Base-by-base conservation (phyloP, 1,140 invertebrate species). In the Drosophila asahinai region DNA sequence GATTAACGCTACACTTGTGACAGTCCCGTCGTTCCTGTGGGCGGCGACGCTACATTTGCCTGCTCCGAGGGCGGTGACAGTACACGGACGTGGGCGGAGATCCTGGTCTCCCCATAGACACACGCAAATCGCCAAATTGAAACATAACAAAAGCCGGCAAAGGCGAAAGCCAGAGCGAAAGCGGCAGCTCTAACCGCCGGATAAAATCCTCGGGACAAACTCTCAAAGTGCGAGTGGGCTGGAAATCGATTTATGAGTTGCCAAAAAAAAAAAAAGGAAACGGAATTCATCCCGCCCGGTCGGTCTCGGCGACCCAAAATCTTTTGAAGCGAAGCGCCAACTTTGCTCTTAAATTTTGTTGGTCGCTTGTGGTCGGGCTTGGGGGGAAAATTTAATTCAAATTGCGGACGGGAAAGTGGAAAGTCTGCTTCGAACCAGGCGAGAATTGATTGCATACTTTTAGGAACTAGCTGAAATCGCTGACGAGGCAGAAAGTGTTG, bases 111-210 rank as follows among this genome's bases (percentile, higher is more conserved):
- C 66, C 40, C 36, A 48, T 58, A 45, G 68, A 49, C 60, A 52
- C 59, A 49, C 40, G 42, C 57, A 82, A 72, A 71, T 38, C 64
- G 68, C 45, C 51, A 86, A 82, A 86, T 86, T 86, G 84, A 86
- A 86, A 86, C 82, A 86, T 78, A 86, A 86, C 83, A 86, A 86
- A 79, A 74, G 74, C 48, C 55, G 68, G 51, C 54, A 49, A 78
- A 66, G 66, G 66, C 64, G 47, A 25, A 33, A 25, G 19, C 19
- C 19, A 22, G 19, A 22, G 22, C 22, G 22, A 25, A 25, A n/a
- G 40, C 7, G 17, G 12, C 52, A 40, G 14, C 38, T 30, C 25
- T 33, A 47, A 59, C 40, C 63, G 22, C 43, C 5, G 47, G 47
- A 7, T 9, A 43, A 73, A 71, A 51, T 61, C 54, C 68, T 17